These are phyloP conservation scores for Trichoplusia ni DNA, from an alignment of 1,140 invertebrate genomes.

Conservation along the genomic window DNA sequence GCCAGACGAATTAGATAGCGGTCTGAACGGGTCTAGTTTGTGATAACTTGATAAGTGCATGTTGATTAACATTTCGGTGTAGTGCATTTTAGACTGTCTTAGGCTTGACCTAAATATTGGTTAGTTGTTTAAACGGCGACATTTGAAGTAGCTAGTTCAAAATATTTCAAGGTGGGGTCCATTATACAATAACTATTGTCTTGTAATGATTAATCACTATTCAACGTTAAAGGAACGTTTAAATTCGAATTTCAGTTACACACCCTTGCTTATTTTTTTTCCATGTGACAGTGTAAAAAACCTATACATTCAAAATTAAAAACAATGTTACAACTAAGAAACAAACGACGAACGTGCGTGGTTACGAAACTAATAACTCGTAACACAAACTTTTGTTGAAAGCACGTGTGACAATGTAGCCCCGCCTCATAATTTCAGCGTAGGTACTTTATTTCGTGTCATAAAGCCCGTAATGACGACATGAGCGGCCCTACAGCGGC, in stretches of 20 bases:
- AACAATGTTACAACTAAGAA: background rate
- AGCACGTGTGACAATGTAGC: slow-evolving; percentile 21
- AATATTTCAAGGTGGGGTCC: slow-evolving; percentile 11
- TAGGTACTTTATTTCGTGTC: slow-evolving; percentile 24
- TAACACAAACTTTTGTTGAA: slow-evolving; percentile 3
- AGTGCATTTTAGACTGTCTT: slow-evolving; percentile 20
- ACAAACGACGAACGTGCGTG: background rate
- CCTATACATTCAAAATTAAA: background rate
- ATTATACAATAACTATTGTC: no score
- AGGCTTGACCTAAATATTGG: slow-evolving; percentile 22
- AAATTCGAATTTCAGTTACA: no score
- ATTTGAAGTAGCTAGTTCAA: background rate
- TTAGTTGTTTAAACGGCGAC: slow-evolving; percentile 15
- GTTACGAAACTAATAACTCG: slow-evolving; percentile 7
- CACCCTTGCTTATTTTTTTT: no score
- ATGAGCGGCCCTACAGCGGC: slow-evolving; percentile 9
- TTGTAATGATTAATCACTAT: no score
- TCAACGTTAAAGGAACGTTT: no score
- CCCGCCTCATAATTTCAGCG: slow-evolving; percentile 18
- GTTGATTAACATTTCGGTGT: slow-evolving; percentile 25
- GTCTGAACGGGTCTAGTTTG: slow-evolving; percentile 19
- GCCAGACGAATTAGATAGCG: slow-evolving; percentile 21
- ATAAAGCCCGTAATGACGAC: slow-evolving; percentile 26
- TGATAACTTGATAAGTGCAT: slow-evolving; percentile 24
- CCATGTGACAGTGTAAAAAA: no score